Base-by-base conservation (phyloP, 2,113 vertebrate species). In the Ceyx melanurus region DNA sequence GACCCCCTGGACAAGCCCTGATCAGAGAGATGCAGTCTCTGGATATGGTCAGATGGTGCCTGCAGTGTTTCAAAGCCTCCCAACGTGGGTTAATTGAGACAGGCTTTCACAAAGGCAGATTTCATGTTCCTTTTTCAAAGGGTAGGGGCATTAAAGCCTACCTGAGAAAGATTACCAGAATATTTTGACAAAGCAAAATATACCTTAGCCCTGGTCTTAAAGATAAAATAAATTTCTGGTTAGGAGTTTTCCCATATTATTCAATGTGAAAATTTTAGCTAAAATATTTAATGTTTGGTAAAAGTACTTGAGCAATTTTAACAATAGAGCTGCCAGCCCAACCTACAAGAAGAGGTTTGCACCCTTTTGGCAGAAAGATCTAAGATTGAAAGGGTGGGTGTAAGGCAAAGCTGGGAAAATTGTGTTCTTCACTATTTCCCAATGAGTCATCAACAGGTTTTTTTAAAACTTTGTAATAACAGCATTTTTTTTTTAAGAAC, bases 401-500 rank as follows among this genome's bases (percentile, higher is more conserved):
- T 50, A 90, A 83, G 28, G 73, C 45, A 91, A 81, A 95, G 48
- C 56, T 65, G 57, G 33, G 70, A 61, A 79, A 96, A 70, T 75
- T 3, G 35, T 25, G 10, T 50, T 90, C 72, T 89, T 93, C 82
- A 35, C 76, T 64, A 29, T 72, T 92, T 95, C 64, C 51, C 82
- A 61, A 40, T 51, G 29, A 83, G 33, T 88, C 61, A 61, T 86
- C 78, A 87, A 35, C 60, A 92, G 61, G 9, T 95, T 86, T 95
- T 95, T 96, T 62, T 28, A 75, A 92, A 96, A 79, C 62, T 94
- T 90, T 17, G 28, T 79, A 53, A 57, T 79, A 94, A 48, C 50
- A 79, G 58, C 9, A 21, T 2, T n/a, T 71, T 86, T 94, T 90
- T 86, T 95, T 89, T 46, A 77, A 75, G 23, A 82, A 73, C 18